Percentiles rank a stretch among this genome's conserved stretches.
Conservation (phyloP, 2,113 vertebrate species). For the Otolemur garnettii region DNA sequence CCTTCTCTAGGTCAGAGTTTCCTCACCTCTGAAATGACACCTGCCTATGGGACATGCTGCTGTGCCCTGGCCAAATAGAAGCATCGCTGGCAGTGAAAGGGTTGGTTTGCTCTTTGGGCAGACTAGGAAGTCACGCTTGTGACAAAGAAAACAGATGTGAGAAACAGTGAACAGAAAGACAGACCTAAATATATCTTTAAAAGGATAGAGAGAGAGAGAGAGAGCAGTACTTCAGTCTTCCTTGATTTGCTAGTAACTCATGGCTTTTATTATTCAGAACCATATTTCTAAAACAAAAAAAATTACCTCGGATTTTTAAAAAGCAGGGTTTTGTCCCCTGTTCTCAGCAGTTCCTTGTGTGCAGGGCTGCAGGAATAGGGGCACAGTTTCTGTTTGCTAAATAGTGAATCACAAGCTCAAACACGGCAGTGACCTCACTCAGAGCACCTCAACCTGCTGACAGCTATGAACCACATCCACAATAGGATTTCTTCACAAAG, state of each 20-base stretch:
- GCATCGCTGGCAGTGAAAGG: slow-evolving; percentile 7
- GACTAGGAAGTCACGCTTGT: neutral
- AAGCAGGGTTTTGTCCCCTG: slow-evolving; percentile 44
- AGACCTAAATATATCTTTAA: slow-evolving; percentile 47
- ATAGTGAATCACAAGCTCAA: neutral
- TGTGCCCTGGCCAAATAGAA: neutral
- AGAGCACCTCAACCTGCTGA: slow-evolving; percentile 45
- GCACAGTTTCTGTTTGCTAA: slow-evolving; percentile 74
- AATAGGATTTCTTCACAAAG: slow-evolving; percentile 64
- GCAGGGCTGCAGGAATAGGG: neutral
- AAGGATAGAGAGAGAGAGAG: neutral
- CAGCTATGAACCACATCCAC: slow-evolving; percentile 62
- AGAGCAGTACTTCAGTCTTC: neutral
- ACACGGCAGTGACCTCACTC: slow-evolving; percentile 36
- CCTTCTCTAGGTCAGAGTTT: neutral
- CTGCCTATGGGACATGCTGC: neutral
- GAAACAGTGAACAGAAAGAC: slow-evolving; percentile 24
- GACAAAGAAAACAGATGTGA: slow-evolving; percentile 50
- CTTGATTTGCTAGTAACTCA: slow-evolving; percentile 63
- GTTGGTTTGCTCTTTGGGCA: slow-evolving; percentile 25
- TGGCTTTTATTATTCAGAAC: neutral
- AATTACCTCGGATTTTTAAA: neutral
- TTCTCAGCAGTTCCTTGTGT: slow-evolving; percentile 57
- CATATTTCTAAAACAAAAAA: neutral
- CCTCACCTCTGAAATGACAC: neutral